Evolutionary conservation across 2,797 vertebrate genomes (phyloP).

Genomic region (Scyliorhinus canicula): DNA sequence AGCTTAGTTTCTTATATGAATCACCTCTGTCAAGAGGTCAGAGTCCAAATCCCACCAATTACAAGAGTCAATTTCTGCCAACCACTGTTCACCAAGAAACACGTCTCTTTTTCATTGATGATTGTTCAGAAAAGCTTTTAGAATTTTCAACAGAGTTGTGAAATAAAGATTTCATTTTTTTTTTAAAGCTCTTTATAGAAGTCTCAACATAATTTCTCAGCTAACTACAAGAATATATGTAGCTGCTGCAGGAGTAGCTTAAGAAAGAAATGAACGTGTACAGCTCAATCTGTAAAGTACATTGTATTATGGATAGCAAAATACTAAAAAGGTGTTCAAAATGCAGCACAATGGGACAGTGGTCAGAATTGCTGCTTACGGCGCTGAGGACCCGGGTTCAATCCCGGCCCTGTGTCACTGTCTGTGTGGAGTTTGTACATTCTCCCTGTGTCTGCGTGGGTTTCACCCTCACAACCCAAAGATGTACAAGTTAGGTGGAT

Average conservation of each 20-base stretch:
- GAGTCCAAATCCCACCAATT: not conserved
- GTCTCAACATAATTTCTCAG: not conserved
- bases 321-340: not conserved
- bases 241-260: not conserved
- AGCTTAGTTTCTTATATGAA: not conserved
- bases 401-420: too few species aligned
- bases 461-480: too few species aligned
- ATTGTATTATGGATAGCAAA: not conserved
- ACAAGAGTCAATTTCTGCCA: not conserved
- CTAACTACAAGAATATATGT: not conserved
- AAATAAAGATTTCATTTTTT: not conserved
- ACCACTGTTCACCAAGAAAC: not conserved
- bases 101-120: not conserved
- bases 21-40: not conserved
- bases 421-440: too few species aligned
- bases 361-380: too few species aligned
- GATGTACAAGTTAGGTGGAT: too few species aligned
- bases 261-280: not conserved
- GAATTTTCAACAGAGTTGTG: not conserved
- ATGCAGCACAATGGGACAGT: too few species aligned
- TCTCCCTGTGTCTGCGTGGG: too few species aligned
- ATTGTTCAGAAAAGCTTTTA: not conserved
- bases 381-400: too few species aligned
- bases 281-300: not conserved
- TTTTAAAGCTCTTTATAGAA: not conserved